These are phyloP conservation scores for Sebastes minor DNA, from an alignment of 2,797 vertebrate genomes.

Conservation along the genomic window DNA sequence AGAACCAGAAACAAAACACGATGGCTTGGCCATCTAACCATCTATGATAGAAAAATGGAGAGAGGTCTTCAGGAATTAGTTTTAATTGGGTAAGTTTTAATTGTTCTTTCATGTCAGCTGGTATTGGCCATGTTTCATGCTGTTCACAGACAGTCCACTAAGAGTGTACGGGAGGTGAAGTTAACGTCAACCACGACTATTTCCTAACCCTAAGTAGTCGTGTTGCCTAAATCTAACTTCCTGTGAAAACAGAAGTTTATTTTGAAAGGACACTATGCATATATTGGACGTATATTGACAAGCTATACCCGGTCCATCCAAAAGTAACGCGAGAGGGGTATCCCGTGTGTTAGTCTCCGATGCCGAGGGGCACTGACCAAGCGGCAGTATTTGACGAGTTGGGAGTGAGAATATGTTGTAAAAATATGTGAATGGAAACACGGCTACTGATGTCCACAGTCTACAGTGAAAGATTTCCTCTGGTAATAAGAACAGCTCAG, in stretches of 20 bases:
- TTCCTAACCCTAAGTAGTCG: no score
- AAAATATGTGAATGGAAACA: no score
- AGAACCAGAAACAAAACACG: no score
- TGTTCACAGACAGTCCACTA: no score
- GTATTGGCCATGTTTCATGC: not conserved
- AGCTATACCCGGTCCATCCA: accelerated
- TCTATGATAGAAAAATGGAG: not conserved
- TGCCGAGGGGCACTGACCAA: no score
- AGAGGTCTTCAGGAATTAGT: not conserved
- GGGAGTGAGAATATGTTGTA: not conserved
- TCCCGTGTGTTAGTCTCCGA: accelerated
- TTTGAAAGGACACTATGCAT: no score
- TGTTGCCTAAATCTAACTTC: no score
- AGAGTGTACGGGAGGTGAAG: no score
- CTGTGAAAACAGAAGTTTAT: no score
- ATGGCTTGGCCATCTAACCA: not conserved
- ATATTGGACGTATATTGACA: no score
- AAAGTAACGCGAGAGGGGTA: no score
- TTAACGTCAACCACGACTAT: no score
- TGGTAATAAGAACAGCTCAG: not conserved
- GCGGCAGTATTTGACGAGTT: not conserved
- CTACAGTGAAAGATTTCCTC: not conserved
- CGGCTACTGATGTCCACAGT: not conserved
- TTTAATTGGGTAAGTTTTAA: not conserved
- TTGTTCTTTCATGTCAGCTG: not conserved